Conservation (phyloP, 2,888 invertebrate genomes). For the Oligia fasciuncula region DNA sequence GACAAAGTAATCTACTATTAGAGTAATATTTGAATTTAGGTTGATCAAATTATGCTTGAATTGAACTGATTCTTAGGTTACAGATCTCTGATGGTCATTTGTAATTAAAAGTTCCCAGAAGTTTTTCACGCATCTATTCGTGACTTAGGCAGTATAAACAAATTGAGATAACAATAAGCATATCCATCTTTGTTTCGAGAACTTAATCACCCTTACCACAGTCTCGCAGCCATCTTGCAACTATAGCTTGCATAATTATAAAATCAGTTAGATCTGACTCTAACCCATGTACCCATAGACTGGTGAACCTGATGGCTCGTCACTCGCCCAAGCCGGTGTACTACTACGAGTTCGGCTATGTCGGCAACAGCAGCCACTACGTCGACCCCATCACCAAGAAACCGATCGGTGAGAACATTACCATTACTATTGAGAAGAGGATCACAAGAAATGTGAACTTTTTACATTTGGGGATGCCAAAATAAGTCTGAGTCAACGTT, state of each 20-base stretch:
- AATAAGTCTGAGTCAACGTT: background rate
- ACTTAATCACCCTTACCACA: background rate
- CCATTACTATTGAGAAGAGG: no score
- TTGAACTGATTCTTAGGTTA: background rate
- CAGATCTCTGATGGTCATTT: background rate
- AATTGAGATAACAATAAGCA: background rate
- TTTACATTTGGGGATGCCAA: background rate
- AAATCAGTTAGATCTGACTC: background rate
- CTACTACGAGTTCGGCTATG: slow-evolving; percentile 79
- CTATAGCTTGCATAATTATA: background rate
- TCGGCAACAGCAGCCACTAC: slow-evolving; percentile 79
- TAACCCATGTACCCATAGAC: slow-evolving; percentile 56
- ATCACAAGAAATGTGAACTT: background rate
- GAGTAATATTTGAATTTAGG: background rate
- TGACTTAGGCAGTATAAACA: background rate
- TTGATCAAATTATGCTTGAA: background rate
- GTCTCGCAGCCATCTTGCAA: background rate
- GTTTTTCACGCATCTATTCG: background rate
- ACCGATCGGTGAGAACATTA: slow-evolving; percentile 68
- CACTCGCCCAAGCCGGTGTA: slow-evolving; percentile 74
- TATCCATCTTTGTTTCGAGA: background rate
- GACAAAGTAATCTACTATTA: background rate
- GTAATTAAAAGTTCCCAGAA: background rate
- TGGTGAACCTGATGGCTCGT: slow-evolving; percentile 76
- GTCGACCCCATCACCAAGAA: slow-evolving; percentile 74